Percentiles rank a stretch among this genome's conserved stretches.
Conservation (phyloP, 1,140 invertebrate genomes). For the Bombyx mandarina region DNA sequence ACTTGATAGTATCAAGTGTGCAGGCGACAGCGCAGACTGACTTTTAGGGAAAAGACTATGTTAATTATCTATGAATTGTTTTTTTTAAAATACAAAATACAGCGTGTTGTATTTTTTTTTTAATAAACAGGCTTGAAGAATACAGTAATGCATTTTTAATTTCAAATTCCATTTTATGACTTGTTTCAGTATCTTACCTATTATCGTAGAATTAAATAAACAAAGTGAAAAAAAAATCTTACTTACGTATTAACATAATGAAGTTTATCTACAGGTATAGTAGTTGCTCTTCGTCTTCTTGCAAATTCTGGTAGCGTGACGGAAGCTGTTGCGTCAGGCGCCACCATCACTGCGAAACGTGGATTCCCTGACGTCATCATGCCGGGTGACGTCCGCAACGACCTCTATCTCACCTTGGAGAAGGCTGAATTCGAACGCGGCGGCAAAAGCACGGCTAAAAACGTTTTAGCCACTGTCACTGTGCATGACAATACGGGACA, state of each 20-base stretch:
- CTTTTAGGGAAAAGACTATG: too few species aligned
- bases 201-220: background rate
- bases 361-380: slow-evolving; percentile 96
- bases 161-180: background rate
- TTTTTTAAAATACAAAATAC: too few species aligned
- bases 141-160: background rate
- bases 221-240: background rate
- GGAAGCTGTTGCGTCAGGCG: slow-evolving; percentile 71
- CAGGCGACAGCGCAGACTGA: too few species aligned
- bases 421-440: slow-evolving; percentile 93
- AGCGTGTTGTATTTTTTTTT: too few species aligned
- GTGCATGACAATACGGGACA: slow-evolving; percentile 86
- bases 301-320: slow-evolving; percentile 50
- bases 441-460: slow-evolving; percentile 95
- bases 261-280: slow-evolving; percentile 46
- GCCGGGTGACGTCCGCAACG: slow-evolving; percentile 95
- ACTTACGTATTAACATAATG: background rate
- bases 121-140: too few species aligned
- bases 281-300: slow-evolving; percentile 56
- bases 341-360: slow-evolving; percentile 88
- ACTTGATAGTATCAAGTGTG: too few species aligned
- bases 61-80: too few species aligned
- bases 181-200: background rate
- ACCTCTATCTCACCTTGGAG: slow-evolving; percentile 92
- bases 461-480: slow-evolving; percentile 89